Percentiles rank a stretch among this genome's conserved stretches.
These are phyloP conservation scores for Eristalis intricaria DNA, from an alignment of 2,888 invertebrate genomes.

Conservation along the genomic window DNA sequence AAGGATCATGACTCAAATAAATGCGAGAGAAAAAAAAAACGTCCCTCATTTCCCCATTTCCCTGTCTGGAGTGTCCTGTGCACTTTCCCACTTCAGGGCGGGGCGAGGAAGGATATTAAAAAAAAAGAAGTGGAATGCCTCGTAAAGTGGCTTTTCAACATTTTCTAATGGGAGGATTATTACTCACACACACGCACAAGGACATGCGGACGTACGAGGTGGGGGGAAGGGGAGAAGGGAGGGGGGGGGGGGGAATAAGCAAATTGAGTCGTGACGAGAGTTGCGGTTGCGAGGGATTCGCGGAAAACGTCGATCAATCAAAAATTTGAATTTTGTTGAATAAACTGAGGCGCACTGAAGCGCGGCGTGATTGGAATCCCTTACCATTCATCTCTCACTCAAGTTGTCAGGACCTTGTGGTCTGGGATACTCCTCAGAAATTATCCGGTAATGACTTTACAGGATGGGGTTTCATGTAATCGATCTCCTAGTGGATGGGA, in stretches of 20 bases:
- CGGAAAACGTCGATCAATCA: slow-evolving; percentile 23
- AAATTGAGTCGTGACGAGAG: slow-evolving; percentile 37
- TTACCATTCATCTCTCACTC: not conserved
- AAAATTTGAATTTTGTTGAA: slow-evolving; percentile 16
- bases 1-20: not conserved
- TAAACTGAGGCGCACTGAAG: not conserved
- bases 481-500: not conserved
- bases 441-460: not conserved
- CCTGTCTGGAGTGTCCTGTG: not conserved
- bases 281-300: not conserved
- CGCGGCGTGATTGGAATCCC: not conserved
- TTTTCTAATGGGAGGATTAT: slow-evolving; percentile 38
- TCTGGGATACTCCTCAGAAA: not conserved
- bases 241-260: slow-evolving; percentile 1
- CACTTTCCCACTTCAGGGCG: not conserved
- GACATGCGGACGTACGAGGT: not conserved
- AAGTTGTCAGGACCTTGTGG: not conserved
- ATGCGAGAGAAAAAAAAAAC: not conserved
- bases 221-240: too few relatives aligned
- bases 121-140: not conserved
- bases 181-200: not conserved
- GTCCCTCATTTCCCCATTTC: not conserved
- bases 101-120: not conserved
- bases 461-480: not conserved
- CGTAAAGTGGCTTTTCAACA: slow-evolving; percentile 24